Conservation (phyloP, 53 echinoderm and acorn worm genomes). For the Paracentrotus lividus region DNA sequence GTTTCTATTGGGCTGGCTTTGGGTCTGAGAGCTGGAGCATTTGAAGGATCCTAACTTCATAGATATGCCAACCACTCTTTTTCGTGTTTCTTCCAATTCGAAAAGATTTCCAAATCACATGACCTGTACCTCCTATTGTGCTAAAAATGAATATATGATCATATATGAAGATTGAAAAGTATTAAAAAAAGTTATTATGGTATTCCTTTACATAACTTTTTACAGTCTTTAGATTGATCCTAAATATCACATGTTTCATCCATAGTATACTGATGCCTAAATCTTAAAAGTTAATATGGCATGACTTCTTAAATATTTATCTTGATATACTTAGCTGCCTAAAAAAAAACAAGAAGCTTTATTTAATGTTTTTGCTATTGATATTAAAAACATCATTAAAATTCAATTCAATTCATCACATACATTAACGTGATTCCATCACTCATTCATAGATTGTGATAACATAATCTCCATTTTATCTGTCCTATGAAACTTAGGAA, state of each 20-base stretch:
- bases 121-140: not conserved
- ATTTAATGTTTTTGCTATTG: not conserved
- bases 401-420: not conserved
- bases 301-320: not conserved
- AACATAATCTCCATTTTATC: not conserved
- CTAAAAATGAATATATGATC: not conserved
- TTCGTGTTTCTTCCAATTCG: not conserved
- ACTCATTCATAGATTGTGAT: not conserved
- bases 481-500: constrained; percentile 66
- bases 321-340: not conserved
- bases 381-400: not conserved
- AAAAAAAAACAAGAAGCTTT: not conserved
- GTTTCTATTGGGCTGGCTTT: constrained; percentile 93
- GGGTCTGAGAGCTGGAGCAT: constrained; percentile 88
- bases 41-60: constrained; percentile 85
- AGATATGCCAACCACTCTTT: constrained; percentile 76
- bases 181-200: too few relatives aligned
- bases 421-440: not conserved
- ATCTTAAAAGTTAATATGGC: not conserved
- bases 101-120: too few relatives aligned
- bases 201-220: not conserved
- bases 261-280: not conserved
- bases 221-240: not conserved
- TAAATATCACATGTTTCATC: too few relatives aligned
- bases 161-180: too few relatives aligned